Percentiles rank a stretch among this genome's conserved stretches.
These are phyloP conservation scores for Pollenia amentaria DNA, from an alignment of 2,888 invertebrate genomes.

Conservation along the genomic window DNA sequence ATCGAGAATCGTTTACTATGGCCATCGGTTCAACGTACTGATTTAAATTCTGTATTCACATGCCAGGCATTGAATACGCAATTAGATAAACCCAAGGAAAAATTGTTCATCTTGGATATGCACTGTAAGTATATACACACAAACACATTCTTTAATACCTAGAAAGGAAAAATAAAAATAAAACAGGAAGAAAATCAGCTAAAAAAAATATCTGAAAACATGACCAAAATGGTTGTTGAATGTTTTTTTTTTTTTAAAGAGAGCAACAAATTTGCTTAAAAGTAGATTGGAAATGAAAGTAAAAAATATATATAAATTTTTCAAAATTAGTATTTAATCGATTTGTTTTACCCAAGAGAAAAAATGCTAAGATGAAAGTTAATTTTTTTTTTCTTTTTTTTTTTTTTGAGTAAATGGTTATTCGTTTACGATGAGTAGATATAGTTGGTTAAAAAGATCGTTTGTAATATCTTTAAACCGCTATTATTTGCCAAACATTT, in stretches of 20 bases:
- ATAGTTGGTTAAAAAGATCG: too few relatives aligned
- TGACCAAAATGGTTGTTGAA: slow-evolving; percentile 21
- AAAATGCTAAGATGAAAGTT: background rate
- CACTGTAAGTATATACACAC: slow-evolving; percentile 88
- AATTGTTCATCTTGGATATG: slow-evolving; percentile 91
- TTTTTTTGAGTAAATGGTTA: background rate
- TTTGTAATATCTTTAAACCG: too few relatives aligned
- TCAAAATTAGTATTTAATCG: slow-evolving; percentile 53
- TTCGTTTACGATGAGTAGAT: too few relatives aligned
- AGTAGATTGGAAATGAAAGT: background rate
- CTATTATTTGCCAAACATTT: too few relatives aligned
- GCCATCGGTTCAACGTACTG: slow-evolving; percentile 90
- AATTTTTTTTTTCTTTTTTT: slow-evolving; percentile 4
- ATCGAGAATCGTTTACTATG: slow-evolving; percentile 92
- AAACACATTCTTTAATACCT: background rate
- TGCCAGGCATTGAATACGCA: slow-evolving; percentile 95
- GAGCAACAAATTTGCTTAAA: slow-evolving; percentile 49
- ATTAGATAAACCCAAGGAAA: slow-evolving; percentile 91
- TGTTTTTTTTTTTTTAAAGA: background rate
- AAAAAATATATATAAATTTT: slow-evolving; percentile 1
- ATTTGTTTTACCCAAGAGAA: background rate
- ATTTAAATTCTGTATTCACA: slow-evolving; percentile 94
- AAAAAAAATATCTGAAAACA: background rate
- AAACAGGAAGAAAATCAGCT: slow-evolving; percentile 15
- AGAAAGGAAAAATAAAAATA: background rate